phyloP scores from a whole-genome alignment of 2,797 vertebrate species.

The Sebastes oblongus region DNA sequence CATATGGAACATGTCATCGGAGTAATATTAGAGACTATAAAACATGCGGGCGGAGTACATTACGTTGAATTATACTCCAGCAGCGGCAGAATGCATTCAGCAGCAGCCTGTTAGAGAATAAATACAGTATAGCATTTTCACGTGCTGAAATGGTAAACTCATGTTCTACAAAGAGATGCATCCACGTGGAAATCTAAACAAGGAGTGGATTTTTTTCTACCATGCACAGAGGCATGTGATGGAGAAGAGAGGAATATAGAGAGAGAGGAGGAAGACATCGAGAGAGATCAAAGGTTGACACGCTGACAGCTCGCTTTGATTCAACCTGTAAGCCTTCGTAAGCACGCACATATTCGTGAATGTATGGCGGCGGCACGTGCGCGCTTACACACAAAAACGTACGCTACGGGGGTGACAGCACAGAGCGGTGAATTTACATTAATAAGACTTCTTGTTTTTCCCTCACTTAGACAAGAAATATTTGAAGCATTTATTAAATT shows the following conservation, averaged over 20 bases:
- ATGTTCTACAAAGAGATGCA: slow-evolving; percentile 20
- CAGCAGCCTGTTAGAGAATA: slow-evolving; percentile 22
- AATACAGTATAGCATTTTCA: slow-evolving; percentile 3
- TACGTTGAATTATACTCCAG: not conserved
- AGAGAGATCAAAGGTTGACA: slow-evolving; percentile 65
- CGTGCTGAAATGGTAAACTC: not conserved
- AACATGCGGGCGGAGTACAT: slow-evolving; percentile 1
- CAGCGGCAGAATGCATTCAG: not conserved
- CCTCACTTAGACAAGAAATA: slow-evolving; percentile 66
- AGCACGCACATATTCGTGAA: not conserved
- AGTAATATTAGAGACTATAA: slow-evolving; percentile 1
- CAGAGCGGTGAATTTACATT: slow-evolving; percentile 55
- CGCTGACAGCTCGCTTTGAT: slow-evolving; percentile 70
- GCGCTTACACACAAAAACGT: not conserved
- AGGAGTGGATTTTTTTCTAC: slow-evolving; percentile 17
- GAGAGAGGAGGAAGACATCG: slow-evolving; percentile 41
- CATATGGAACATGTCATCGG: slow-evolving; percentile 26
- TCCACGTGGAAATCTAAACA: slow-evolving; percentile 17
- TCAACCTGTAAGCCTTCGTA: slow-evolving; percentile 55
- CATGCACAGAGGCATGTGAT: not conserved
- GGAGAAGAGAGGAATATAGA: not conserved
- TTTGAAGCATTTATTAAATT: slow-evolving; percentile 73
- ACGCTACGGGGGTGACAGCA: slow-evolving; percentile 44
- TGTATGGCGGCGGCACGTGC: slow-evolving; percentile 1
- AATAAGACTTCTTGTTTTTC: slow-evolving; percentile 68